Evolutionary conservation across 2,888 invertebrate genomes (phyloP), one percentile per base, ranked within the genome.

Genomic region (Nematopogon swammerdamellus): DNA sequence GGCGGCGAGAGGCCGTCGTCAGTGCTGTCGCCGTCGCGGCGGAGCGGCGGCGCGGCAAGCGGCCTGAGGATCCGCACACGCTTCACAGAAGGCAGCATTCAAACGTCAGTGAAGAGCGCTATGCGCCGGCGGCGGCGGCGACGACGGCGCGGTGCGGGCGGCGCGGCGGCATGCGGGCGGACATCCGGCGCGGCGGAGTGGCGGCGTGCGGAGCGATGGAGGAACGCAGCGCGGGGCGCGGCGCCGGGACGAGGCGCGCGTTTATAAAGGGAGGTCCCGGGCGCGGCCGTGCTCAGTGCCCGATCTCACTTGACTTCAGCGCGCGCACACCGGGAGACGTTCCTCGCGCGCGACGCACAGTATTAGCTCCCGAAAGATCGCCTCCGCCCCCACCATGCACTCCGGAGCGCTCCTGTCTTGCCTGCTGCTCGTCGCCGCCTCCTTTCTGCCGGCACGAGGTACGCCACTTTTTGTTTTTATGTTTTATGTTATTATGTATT

Each of bases 401-500:
- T 63, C 72, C 63, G 67, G 56, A 57, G 65, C 82, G 65, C 67
- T 83, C 64, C 80, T 82, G 64, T 70, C 80, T 63, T 74, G 81
- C 65, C 65, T 82, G 58, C 63, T 83, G 68, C 71, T 83, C 61
- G 67, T 73, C 64, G 80, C 77, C 66, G 77, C 77, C 60, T 75
- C 74, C 62, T 62, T 76, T 53, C 70, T 72, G 60, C 80, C 82
- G 53, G 73, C 73, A 49, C 70, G 82, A 79, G 83, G 84, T 84
- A 75, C 60, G 81, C 79, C 46, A 36, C 36, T n/a, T n/a, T n/a
- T n/a, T n/a, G n/a, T n/a, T 3, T 14, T 14, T 36, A 36, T 36
- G 3, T 36, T 14, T 14, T 14, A 36, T n/a, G n/a, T n/a, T n/a
- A 25, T 25, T 25, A 25, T n/a, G n/a, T n/a, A n/a, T n/a, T 25